Evolutionary conservation across 2,113 vertebrate species (phyloP), one percentile per base, ranked within the genome.

Genomic region (Mormoops blainvillei): DNA sequence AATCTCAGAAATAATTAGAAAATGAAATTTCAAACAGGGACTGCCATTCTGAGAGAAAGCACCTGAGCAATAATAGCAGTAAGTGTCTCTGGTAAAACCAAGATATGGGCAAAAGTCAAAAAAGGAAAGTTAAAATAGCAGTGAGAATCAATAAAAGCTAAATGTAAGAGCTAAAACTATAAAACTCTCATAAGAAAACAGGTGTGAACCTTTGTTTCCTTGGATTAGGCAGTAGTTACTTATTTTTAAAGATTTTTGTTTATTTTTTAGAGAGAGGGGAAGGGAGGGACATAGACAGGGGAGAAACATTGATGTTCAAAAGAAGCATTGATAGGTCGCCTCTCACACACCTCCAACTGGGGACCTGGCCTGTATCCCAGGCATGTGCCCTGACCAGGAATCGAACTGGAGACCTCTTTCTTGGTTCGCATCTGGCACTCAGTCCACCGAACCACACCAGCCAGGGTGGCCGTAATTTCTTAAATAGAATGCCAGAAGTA

Each of bases 1-100:
- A 89, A 61, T 89, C 78, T 89, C 48, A 89, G 65, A 80, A 73
- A 14, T 92, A 86, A 86, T 67, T 74, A 85, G 56, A 74, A 89
- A 56, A 80, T 65, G 36, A 22, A 54, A n/a, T 80, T 80, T 87
- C 45, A 68, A 52, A 24, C n/a, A 84, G n/a, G 36, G 19, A 71
- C 38, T 67, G 7, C 13, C 65, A 5, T 76, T 87, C 81, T 76
- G 16, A 67, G 33, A 50, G 80, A 93, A 65, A 68, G 26, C 52
- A 54, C 11, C 36, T 48, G 48, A 15, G 9, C n/a, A n/a, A n/a
- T 1, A 22, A 16, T 76, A 74, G 24, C 19, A 45, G 76, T 65
- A 73, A 9, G 26, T 74, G 0, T 52, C 50, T 92, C 65, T 93
- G 54, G 28, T 76, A 58, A 48, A 67, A 68, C 67, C 19, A 48